Base-by-base conservation (phyloP, 1,140 invertebrate species). In the Drosophila nigromelanica region DNA sequence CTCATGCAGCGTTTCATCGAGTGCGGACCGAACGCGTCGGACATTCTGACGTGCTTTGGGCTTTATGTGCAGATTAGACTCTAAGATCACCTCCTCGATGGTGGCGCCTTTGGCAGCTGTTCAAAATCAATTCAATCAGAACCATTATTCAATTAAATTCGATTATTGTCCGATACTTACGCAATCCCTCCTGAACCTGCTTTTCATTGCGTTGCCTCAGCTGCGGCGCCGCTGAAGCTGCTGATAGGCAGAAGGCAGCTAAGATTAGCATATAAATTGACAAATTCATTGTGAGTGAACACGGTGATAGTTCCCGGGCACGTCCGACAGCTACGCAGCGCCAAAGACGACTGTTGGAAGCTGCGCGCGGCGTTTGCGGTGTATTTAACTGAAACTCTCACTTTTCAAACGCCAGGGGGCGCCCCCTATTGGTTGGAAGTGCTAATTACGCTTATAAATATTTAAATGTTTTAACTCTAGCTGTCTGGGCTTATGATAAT, bases 21-120 rank as follows among this genome's bases (percentile, higher is more conserved):
- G 30, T 4, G 56, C 35, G 1, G 87, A 78, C 8, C 86, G 80
- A 6, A 79, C 85, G 3, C 90, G 80, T 55, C 91, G 67, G 37
- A 89, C 77, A 4, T 81, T 76, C 8, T 76, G 54, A 4, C 75
- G 76, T 3, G 82, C 12, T 66, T 92, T 92, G 1, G 87, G 78
- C 39, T 85, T 89, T 10, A 92, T 92, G 58, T 81, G 86, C n/a
- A 92, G 76, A 27, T 82, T 90, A 3, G 92, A 92, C 51, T 92
- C 89, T 15, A 92, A 80, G 2, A 92, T 76, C 7, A 92, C 91
- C 73, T 92, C 92, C 55, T 92, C 92, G 30, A 92, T 89, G 3
- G 82, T 76, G 18, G 81, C 78, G 8, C 90, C 90, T 45, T 76
- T 81, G 1, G 63, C 33, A n/a, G 87, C 90, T 90, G 59, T 15